phyloP scores from a whole-genome alignment of 2,113 vertebrate species.

The Cyprichromis sp. region DNA sequence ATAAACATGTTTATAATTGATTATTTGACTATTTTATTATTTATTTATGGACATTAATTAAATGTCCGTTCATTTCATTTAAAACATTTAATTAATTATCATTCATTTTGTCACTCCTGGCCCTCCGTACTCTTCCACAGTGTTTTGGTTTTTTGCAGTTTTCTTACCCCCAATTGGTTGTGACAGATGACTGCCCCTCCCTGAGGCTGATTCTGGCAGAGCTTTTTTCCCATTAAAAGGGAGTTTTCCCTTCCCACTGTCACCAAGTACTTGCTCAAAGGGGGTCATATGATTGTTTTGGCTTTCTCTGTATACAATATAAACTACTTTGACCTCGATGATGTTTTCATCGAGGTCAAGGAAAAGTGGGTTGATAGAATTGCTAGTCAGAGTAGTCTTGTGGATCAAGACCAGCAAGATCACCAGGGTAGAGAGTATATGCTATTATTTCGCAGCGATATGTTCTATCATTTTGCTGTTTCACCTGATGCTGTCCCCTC shows the following conservation, averaged over 20 bases:
- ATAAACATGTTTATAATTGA: neutral
- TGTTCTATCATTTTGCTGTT: neutral
- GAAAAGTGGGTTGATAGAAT: neutral
- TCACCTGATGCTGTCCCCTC: accelerated
- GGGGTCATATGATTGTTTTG: neutral
- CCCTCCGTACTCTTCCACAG: accelerated
- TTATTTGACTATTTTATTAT: neutral
- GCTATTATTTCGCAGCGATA: neutral
- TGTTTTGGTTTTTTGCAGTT: neutral
- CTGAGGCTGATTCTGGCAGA: neutral
- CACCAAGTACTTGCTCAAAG: neutral
- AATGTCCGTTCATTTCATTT: neutral
- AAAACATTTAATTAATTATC: neutral
- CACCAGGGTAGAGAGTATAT: neutral
- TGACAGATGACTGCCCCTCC: neutral
- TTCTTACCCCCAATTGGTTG: neutral
- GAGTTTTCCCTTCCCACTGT: neutral
- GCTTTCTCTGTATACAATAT: neutral
- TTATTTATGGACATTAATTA: neutral
- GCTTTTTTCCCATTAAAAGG: neutral
- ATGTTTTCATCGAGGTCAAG: neutral
- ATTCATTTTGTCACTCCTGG: neutral
- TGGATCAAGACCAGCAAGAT: neutral
- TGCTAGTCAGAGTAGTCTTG: neutral
- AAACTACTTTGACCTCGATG: neutral